Conservation (phyloP, 2,797 vertebrate genomes). For the Coregonus ussuriensis region DNA sequence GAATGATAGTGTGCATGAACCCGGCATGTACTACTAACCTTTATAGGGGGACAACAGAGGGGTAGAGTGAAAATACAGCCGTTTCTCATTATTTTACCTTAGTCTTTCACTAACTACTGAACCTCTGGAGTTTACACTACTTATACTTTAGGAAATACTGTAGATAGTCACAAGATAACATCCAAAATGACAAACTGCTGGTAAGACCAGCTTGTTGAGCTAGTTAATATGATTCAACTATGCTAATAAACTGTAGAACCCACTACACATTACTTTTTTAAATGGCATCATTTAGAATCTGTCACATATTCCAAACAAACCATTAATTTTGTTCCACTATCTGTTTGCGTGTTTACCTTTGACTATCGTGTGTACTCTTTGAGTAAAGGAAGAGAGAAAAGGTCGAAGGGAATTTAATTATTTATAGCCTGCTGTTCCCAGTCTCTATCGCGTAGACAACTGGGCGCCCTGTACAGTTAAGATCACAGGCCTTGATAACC, state of each 20-base stretch:
- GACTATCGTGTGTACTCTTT: conserved; percentile 1
- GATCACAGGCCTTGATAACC: conserved; percentile 98
- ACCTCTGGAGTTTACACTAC: neutral
- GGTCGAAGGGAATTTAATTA: conserved; percentile 81
- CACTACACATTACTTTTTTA: neutral
- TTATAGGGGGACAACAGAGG: conserved; percentile 69
- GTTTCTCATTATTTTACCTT: conserved; percentile 71
- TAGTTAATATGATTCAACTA: neutral
- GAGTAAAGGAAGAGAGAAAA: neutral
- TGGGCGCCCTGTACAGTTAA: conserved; percentile 96
- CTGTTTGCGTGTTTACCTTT: neutral
- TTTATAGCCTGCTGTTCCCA: conserved; percentile 87
- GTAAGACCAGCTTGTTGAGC: neutral
- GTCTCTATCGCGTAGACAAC: conserved; percentile 89
- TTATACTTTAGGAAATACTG: neutral
- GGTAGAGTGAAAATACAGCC: conserved; percentile 70
- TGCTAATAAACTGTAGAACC: neutral
- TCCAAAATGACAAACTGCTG: neutral
- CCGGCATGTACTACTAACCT: conserved; percentile 72
- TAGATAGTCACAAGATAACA: neutral
- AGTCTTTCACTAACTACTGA: conserved; percentile 48
- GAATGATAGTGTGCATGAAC: conserved; percentile 75
- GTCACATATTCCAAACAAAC: neutral
- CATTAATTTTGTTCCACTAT: neutral
- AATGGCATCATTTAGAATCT: neutral